Evolutionary conservation across 2,113 vertebrate species (phyloP), one percentile per base, ranked within the genome.

Genomic region (Potamarius usumacintae): DNA sequence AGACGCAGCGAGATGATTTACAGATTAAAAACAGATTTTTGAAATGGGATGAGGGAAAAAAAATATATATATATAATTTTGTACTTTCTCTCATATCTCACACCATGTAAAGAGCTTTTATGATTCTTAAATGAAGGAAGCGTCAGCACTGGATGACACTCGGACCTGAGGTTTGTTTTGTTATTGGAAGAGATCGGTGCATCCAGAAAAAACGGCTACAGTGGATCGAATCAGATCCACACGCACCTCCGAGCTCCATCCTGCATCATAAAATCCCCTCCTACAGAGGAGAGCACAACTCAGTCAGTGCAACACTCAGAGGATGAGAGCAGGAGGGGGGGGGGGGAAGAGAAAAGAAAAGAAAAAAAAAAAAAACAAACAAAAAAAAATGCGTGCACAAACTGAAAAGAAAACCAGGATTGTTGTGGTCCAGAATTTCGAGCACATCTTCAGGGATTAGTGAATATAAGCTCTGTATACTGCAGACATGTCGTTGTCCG

Each of bases 391-490:
- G n/a, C n/a, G n/a, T n/a, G n/a, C n/a, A n/a, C n/a, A n/a, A n/a
- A n/a, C n/a, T n/a, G n/a, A n/a, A 92, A 89, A 12, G 62, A 83
- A 78, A 65, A 52, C 82, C 58, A 84, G 65, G 89, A 87, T 85
- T 74, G 85, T 84, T 62, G 89, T 93, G 93, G 92, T 95, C 94
- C 94, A 92, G 91, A 92, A 89, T 79, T 84, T 30, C 20, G 82
- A 89, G 87, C 89, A 86, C 89, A 88, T 89, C 80, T 87, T 77
- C 20, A 90, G 71, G 88, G 92, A 94, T 96, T 97, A 99, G 95
- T 99, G 98, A 91, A 99, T 99, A 92, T 99, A 99, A 94, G 98
- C 98, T 94, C 98, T 95, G 96, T 99, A 99, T 91, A 99, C 98
- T 57, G 98, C 98, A 65, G 98, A 99, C 94, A 99, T 99, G 84